phyloP scores from a whole-genome alignment of 2,797 vertebrate species.

The Pipistrellus pipistrellus region DNA sequence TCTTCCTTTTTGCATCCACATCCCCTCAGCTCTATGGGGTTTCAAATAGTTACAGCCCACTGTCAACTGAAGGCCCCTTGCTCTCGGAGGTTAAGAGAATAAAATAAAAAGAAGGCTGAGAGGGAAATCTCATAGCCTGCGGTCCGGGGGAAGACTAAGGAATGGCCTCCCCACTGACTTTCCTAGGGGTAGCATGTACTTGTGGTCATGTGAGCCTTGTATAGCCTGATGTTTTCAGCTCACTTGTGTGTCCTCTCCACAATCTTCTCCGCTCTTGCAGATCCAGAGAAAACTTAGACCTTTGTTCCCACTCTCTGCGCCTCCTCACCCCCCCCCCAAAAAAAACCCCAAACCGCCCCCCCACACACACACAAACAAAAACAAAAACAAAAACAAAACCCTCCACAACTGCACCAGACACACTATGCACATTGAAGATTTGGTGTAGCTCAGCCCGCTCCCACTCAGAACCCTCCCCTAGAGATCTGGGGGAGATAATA shows the following conservation, averaged over 20 bases:
- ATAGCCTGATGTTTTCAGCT: not conserved
- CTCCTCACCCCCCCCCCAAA: no score
- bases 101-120: not conserved
- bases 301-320: not conserved
- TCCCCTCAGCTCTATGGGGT: not conserved
- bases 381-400: no score
- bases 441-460: not conserved
- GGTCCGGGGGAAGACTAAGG: not conserved
- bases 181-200: not conserved
- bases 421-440: not conserved
- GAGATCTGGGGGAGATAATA: no score
- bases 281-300: not conserved
- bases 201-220: not conserved
- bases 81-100: not conserved
- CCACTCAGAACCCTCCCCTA: not conserved
- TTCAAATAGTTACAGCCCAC: not conserved
- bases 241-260: not conserved
- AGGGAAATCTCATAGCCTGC: not conserved
- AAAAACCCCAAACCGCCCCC: no score
- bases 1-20: not conserved
- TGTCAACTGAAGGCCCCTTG: not conserved
- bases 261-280: slow-evolving; percentile 12
- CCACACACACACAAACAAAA: not conserved
- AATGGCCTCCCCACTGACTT: not conserved
- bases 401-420: not conserved